Base-by-base conservation (phyloP, 2,797 vertebrate genomes). In the Argya squamiceps region DNA sequence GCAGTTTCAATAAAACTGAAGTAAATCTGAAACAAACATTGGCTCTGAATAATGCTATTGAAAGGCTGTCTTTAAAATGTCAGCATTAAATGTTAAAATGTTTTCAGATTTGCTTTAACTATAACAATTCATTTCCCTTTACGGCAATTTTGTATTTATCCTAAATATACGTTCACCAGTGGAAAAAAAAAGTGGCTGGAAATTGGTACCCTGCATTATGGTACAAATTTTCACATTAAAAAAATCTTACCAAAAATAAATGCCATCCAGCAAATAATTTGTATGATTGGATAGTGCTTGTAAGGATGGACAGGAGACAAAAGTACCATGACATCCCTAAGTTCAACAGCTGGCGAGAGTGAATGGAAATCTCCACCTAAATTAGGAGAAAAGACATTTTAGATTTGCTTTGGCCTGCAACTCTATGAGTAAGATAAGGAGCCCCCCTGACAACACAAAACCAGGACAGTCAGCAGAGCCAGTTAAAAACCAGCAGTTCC, bases 71-170 rank as follows among this genome's bases (percentile, higher is more conserved):
- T 95, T 96, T 87, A 88, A 93, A 93, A 96, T 65, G 44, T 86
- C 85, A 73, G 14, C 83, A 86, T 87, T 53, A 75, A 94, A 81
- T 59, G 8, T 49, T 81, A 78, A 73, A 84, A 15, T 43, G 37
- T 50, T 88, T 91, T 88, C 73, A 65, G 55, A 65, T 52, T 78
- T 64, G 8, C 80, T 83, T 71, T 75, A 90, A 53, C 41, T 55
- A 58, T 43, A 81, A 39, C 68, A 88, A 81, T 71, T 50, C 7
- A 34, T 75, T 94, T 92, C n/a, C 50, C 24, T 89, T 73, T 84
- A 65, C 5, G 5, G 39, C 21, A 94, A 81, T 95, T 95, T 95
- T 95, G 43, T 63, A 65, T 92, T 96, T 93, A 90, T 58, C 49
- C 9, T 90, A 95, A 95, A 78, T 90, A 76, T 1, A 26, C 34